Base-by-base conservation (phyloP, 2,113 vertebrate genomes). In the Perca fluviatilis region DNA sequence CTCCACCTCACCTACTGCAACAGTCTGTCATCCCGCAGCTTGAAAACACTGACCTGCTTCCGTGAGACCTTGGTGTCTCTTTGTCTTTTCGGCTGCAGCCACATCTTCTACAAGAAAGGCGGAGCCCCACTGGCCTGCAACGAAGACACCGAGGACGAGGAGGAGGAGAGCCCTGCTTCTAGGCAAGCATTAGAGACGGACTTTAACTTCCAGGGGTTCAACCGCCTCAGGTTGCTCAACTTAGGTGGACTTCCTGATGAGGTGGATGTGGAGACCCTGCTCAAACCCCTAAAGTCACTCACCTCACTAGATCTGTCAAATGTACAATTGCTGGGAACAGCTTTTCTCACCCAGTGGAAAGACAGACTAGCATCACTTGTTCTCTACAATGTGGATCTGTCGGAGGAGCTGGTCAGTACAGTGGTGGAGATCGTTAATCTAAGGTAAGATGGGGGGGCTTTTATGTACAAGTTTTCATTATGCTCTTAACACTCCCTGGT, bases 361-460 rank as follows among this genome's bases (percentile, higher is more conserved):
- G 97, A 99, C 72, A 96, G 95, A 82, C 94, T 99, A 89, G 96
- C 97, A 51, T 98, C 97, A 33, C 95, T 99, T 9, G 97, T 99
- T 86, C 96, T 99, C 88, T 99, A 99, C 95, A 99, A 99, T 60
- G 97, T 99, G 93, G 98, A 99, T 87, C 95, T 99, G 81, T 97
- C 97, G 0, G 98, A 99, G 7, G 98, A 99, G 73, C 94, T 98
- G 90, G 93, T 98, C 85, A 93, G 91, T 12, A 97, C 96, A 40
- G 94, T 99, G 0, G 84, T 97, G 64, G 96, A 98, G 94, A 95
- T 99, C 43, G 92, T 87, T 81, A 97, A 96, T 84, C 96, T 99
- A 90, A 97, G 98, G 98, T 99, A 87, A 93, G 82, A 15, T 6
- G 23, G 47, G 36, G 51, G 23, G 33, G 30, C 13, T 64, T 51